Evolutionary conservation across 2,113 vertebrate genomes (phyloP), one percentile per base, ranked within the genome.

Genomic region (Ariopsis seemanni): DNA sequence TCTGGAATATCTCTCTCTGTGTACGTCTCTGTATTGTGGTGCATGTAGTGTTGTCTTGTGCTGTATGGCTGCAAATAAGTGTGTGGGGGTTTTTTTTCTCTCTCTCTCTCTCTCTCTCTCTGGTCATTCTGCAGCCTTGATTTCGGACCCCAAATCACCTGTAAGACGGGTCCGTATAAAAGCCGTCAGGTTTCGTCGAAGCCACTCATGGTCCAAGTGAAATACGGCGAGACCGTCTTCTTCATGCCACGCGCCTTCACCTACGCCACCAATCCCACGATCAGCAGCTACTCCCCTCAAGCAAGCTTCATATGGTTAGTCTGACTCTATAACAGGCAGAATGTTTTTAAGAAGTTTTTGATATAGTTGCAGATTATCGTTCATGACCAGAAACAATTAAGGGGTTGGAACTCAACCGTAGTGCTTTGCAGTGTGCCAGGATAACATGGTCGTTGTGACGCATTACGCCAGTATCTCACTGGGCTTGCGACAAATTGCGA

Each of bases 241-340:
- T 87, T 77, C 0, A 20, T 95, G 12, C 0, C 2, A 0, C 20
- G 0, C 0, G 30, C 0, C 0, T 96, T 95, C 94, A 93, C 90
- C 52, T 99, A 97, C 91, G 93, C 90, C 0, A 94, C 96, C 18
- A 97, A 99, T 89, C 98, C 98, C 0, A 96, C 95, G 57, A 90
- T 99, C 86, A 80, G 20, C 0, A 91, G 93, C 12, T 96, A 95
- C 34, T 11, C 88, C 11, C 98, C 98, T 0, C 91, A 93, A 42
- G 90, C 88, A n/a, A 99, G 98, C 93, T 99, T 99, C 67, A 63
- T 94, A 22, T 98, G 98, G 98, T 99, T 91, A 89, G 71, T 17
- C 87, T 42, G 62, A 67, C 25, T 50, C 25, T 65, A 0, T 83
- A 63, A 7, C 15, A 27, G 11, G 2, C 25, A 55, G 77, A 57